Base-by-base conservation (phyloP, 92 coral and sea anemone species). In the Scolanthus callimorphus region DNA sequence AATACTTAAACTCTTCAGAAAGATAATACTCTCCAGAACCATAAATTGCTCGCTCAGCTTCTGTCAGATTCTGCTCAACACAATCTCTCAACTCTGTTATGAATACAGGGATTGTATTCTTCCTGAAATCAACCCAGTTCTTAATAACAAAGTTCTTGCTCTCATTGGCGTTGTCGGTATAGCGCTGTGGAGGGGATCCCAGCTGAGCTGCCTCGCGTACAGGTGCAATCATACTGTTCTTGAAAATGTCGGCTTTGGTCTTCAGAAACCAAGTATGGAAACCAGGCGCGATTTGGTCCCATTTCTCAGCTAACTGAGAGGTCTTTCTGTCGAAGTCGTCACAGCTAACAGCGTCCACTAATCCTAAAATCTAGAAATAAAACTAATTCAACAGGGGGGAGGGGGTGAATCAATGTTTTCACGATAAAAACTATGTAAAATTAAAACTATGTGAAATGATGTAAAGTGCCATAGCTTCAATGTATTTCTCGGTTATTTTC, bases 261-360 rank as follows among this genome's bases (percentile, higher is more conserved):
- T 24, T 23, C 63, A 57, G 2, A 24, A 78, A 78, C 84, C 84
- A 78, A 0, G 20, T 67, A 72, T 51, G 59, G 49, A 78, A 78
- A 62, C 84, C 78, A 60, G 84, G 78, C n/a, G 79, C 79, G 27
- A 71, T 63, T 29, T 31, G 17, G n/a, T 76, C 29, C 83, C 83
- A 67, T 29, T 60, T 76, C 29, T 67, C 70, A 22, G 27, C 50
- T 31, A 76, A 34, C 45, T 68, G 71, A 11, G 70, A 39, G 19
- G 49, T 62, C n/a, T 61, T 60, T 8, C 3, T 60, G 31, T 55
- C 57, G 38, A 74, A 55, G 29, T 52, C 65, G 3, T 28, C 29
- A 24, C 53, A 29, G 22, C 27, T 37, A 4, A 30, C 29, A 9
- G 81, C 12, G 57, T 74, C 81, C 21, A 74, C 81, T 20, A 64